Percentiles rank a stretch among this genome's conserved stretches.
These are phyloP conservation scores for Micromussa lordhowensis DNA, from an alignment of 92 coral and sea anemone genomes.

Conservation along the genomic window DNA sequence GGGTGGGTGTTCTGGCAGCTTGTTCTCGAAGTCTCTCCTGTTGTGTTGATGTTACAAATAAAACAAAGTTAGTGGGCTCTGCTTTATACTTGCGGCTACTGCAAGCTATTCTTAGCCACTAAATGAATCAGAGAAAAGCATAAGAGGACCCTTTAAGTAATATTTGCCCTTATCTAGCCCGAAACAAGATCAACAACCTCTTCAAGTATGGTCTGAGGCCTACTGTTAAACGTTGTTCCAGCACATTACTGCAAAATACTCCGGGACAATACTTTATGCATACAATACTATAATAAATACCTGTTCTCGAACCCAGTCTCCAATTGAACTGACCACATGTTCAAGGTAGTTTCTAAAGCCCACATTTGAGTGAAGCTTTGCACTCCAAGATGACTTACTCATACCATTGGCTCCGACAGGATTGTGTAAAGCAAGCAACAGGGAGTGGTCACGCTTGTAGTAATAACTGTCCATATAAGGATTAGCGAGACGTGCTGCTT, in stretches of 20 bases:
- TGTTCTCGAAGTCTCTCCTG: slow-evolving; percentile 78
- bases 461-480: slow-evolving; percentile 94
- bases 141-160: background rate
- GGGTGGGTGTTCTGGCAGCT: slow-evolving; percentile 92
- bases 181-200: too few relatives aligned
- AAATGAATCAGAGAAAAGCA: background rate
- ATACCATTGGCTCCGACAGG: slow-evolving; percentile 82
- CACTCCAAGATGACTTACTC: slow-evolving; percentile 73
- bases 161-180: too few relatives aligned
- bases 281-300: background rate
- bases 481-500: slow-evolving; percentile 75
- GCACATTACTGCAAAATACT: background rate
- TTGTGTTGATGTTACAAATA: background rate
- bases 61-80: background rate
- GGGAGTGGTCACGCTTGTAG: slow-evolving; percentile 92
- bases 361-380: slow-evolving; percentile 94
- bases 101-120: too few relatives aligned
- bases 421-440: slow-evolving; percentile 88
- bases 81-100: background rate
- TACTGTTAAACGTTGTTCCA: too few relatives aligned
- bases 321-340: slow-evolving; percentile 82
- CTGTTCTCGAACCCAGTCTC: slow-evolving; percentile 76
- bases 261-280: background rate
- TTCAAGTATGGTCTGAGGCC: too few relatives aligned
- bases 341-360: slow-evolving; percentile 99